phyloP scores from a whole-genome alignment of 2,888 invertebrate species.

The Parnassius mnemosyne region DNA sequence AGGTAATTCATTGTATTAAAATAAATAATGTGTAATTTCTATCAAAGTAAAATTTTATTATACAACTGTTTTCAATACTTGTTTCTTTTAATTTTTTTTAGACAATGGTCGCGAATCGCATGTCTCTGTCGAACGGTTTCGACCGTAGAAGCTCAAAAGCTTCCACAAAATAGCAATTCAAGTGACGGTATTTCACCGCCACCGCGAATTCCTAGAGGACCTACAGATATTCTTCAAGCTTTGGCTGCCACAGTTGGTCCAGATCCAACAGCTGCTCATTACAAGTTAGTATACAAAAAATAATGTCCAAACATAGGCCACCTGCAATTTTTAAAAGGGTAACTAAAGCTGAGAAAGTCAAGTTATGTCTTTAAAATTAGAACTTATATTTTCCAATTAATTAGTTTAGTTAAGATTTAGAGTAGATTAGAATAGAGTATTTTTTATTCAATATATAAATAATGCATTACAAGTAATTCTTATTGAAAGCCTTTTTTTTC shows the following conservation, averaged over 20 bases:
- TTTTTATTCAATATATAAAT: too few relatives aligned
- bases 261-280: slow-evolving; percentile 93
- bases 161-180: slow-evolving; percentile 53
- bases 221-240: slow-evolving; percentile 91
- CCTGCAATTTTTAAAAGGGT: too few relatives aligned
- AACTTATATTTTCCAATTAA: too few relatives aligned
- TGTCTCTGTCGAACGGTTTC: slow-evolving; percentile 59
- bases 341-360: too few relatives aligned
- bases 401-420: too few relatives aligned
- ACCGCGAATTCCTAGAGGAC: slow-evolving; percentile 85
- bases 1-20: slow-evolving; percentile 37
- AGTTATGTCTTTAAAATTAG: too few relatives aligned
- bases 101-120: slow-evolving; percentile 61
- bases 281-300: slow-evolving; percentile 73
- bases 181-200: slow-evolving; percentile 80
- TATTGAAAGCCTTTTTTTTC: too few relatives aligned
- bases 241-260: slow-evolving; percentile 88
- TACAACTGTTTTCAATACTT: not conserved
- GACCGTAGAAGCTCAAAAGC: slow-evolving; percentile 62
- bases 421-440: too few relatives aligned
- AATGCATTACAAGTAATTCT: too few relatives aligned
- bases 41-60: not conserved
- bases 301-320: too few relatives aligned
- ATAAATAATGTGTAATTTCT: too few relatives aligned
- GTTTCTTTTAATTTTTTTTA: too few relatives aligned